phyloP scores from a whole-genome alignment of 2,797 vertebrate genomes.

The Phyllotis vaccarum region DNA sequence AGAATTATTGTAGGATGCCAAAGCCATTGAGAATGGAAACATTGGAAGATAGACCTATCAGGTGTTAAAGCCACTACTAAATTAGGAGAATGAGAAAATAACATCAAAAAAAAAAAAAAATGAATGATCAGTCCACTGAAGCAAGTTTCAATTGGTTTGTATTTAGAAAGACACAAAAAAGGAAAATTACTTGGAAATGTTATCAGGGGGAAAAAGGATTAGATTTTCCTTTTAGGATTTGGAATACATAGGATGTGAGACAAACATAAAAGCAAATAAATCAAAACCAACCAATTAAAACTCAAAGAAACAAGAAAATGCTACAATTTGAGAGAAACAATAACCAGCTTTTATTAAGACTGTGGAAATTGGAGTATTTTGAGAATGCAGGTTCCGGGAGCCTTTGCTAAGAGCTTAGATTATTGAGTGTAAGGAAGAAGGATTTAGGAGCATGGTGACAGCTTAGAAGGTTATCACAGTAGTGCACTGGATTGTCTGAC shows the following conservation, averaged over 20 bases:
- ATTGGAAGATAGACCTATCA: neutral
- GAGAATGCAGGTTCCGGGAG: neutral
- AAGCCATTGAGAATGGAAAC: neutral
- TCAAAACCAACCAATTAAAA: neutral
- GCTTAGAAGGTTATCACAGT: neutral
- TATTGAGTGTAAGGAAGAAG: neutral
- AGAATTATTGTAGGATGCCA: neutral
- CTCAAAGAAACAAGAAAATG: neutral
- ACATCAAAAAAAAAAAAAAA: neutral
- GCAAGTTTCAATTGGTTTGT: neutral
- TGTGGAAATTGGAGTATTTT: neutral
- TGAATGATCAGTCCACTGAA: neutral
- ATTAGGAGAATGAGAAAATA: neutral
- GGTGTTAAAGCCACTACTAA: neutral
- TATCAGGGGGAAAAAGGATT: neutral
- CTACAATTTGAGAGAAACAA: neutral
- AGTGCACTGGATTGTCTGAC: neutral
- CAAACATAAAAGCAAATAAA: neutral
- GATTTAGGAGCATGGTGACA: neutral
- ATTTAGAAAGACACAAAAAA: constrained; percentile 6
- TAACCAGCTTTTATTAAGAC: neutral
- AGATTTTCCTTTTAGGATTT: neutral
- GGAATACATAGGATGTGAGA: neutral
- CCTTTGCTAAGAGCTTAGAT: neutral
- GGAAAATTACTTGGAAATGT: neutral